Evolutionary conservation across 2,797 vertebrate genomes (phyloP).

Genomic region (Gadopsis marmoratus): DNA sequence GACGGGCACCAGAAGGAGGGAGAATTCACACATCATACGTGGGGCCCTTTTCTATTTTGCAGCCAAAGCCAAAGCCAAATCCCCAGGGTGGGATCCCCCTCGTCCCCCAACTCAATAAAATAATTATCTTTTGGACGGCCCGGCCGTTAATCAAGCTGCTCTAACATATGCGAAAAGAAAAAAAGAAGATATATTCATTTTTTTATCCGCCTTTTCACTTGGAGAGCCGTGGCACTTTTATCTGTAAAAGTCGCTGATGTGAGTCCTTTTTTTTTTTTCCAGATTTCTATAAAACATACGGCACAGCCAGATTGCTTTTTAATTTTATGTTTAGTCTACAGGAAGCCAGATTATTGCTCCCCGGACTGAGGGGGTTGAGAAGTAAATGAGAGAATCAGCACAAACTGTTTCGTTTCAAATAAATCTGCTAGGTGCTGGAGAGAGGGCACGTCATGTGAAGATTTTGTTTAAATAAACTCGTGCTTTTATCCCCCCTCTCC

Average conservation of each 20-base stretch:
- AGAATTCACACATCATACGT: slow-evolving; percentile 78
- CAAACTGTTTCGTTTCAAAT: slow-evolving; percentile 81
- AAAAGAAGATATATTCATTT: slow-evolving; percentile 74
- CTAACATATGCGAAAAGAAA: slow-evolving; percentile 81
- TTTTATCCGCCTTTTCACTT: slow-evolving; percentile 79
- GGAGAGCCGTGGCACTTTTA: slow-evolving; percentile 79
- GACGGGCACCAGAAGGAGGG: slow-evolving; percentile 71
- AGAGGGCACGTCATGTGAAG: slow-evolving; percentile 66
- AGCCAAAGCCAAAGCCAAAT: slow-evolving; percentile 86
- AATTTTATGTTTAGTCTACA: slow-evolving; percentile 90
- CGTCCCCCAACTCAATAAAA: slow-evolving; percentile 86
- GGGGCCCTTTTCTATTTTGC: slow-evolving; percentile 77
- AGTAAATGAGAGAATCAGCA: slow-evolving; percentile 82
- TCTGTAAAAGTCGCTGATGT: slow-evolving; percentile 86
- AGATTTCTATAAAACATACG: slow-evolving; percentile 82
- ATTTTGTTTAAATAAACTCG: slow-evolving; percentile 82
- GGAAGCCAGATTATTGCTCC: slow-evolving; percentile 85
- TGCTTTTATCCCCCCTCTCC: slow-evolving; percentile 21
- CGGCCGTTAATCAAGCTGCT: slow-evolving; percentile 86
- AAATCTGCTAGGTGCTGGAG: slow-evolving; percentile 75
- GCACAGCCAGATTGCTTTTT: slow-evolving; percentile 84
- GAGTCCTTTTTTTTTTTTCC: slow-evolving; percentile 65
- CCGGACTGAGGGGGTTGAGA: slow-evolving; percentile 59
- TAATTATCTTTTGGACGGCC: slow-evolving; percentile 86
- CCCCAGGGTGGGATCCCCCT: slow-evolving; percentile 84